Evolutionary conservation across 2,113 vertebrate species (phyloP).

Genomic region (Ginglymostoma cirratum): DNA sequence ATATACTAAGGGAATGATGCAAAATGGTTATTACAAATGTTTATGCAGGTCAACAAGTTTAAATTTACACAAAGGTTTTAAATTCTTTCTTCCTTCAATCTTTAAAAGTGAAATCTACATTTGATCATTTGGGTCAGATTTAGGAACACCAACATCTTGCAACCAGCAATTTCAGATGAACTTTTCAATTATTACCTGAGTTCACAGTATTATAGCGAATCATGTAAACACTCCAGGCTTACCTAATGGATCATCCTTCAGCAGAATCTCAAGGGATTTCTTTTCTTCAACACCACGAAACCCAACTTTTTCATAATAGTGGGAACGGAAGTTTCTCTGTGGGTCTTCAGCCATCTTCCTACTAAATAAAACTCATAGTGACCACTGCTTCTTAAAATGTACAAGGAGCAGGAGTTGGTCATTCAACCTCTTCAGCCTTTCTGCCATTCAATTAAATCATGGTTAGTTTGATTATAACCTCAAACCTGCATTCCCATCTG

Average conservation of each 20-base stretch:
- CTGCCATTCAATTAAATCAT: too few species aligned
- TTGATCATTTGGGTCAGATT: background rate
- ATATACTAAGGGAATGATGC: background rate
- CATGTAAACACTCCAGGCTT: constrained; percentile 41
- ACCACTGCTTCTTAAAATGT: background rate
- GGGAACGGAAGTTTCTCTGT: constrained; percentile 92
- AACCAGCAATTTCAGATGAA: background rate
- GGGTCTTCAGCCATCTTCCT: constrained; percentile 82
- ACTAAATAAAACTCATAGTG: constrained; percentile 40
- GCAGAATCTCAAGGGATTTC: constrained; percentile 88
- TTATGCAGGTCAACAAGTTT: background rate
- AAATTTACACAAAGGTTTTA: background rate
- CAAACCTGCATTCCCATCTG: too few species aligned
- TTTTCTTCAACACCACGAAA: constrained; percentile 97
- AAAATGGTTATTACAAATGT: background rate
- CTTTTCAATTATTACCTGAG: background rate
- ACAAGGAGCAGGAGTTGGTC: too few species aligned
- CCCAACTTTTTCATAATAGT: constrained; percentile 95
- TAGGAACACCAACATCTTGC: background rate
- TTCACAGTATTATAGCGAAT: background rate
- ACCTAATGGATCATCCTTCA: constrained; percentile 90
- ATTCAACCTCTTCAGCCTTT: too few species aligned
- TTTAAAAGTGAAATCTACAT: background rate
- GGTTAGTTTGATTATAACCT: too few species aligned
- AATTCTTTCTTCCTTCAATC: background rate